phyloP scores from a whole-genome alignment of 2,888 invertebrate species.

The Meiosimyza decipiens region DNA sequence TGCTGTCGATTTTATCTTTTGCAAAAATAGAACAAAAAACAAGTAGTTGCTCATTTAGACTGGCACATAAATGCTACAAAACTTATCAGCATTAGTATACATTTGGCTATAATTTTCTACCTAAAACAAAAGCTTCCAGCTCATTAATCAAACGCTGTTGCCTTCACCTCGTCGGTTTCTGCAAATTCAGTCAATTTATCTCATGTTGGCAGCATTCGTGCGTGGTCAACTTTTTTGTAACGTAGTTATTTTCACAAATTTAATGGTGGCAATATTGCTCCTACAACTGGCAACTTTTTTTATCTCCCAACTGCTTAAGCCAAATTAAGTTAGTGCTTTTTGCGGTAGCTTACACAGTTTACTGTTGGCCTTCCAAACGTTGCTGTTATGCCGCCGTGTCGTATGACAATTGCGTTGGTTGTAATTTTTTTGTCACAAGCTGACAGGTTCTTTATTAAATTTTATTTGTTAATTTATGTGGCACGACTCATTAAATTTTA shows the following conservation, averaged over 20 bases:
- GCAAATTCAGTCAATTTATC: conserved; percentile 8
- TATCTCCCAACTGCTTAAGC: neutral
- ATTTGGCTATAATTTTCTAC: too few relatives aligned
- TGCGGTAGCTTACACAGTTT: neutral
- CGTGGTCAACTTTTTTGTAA: neutral
- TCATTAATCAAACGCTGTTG: neutral
- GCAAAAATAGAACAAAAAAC: too few relatives aligned
- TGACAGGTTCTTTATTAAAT: too few relatives aligned
- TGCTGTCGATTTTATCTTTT: too few relatives aligned
- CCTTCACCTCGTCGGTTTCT: neutral
- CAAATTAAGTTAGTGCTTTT: neutral
- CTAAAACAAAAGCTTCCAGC: too few relatives aligned
- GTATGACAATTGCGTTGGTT: conserved; percentile 2
- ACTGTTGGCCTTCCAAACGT: conserved; percentile 15
- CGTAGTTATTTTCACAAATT: neutral
- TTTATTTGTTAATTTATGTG: too few relatives aligned
- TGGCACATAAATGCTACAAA: too few relatives aligned
- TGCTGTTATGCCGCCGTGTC: conserved; percentile 2
- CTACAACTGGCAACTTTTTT: neutral
- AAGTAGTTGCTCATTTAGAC: too few relatives aligned
- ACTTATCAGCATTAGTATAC: too few relatives aligned
- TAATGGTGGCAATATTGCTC: neutral
- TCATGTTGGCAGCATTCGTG: conserved; percentile 8
- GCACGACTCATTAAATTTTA: too few relatives aligned
- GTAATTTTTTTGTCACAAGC: too few relatives aligned